Percentiles rank a stretch among this genome's conserved stretches.
These are phyloP conservation scores for Peromyscus polionotus DNA, from an alignment of 2,113 vertebrate species.

Conservation along the genomic window DNA sequence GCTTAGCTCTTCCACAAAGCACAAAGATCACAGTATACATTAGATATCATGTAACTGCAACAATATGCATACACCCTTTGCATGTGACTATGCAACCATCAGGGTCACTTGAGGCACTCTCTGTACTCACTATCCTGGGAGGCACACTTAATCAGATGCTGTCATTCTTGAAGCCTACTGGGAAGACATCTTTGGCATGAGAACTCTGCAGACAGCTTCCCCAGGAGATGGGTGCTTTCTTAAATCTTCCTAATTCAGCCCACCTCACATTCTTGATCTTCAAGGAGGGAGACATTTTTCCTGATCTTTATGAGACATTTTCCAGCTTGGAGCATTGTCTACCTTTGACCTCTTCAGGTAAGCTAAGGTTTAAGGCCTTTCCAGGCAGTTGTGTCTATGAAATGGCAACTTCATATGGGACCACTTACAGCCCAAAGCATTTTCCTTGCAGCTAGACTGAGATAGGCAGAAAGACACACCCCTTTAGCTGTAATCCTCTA, in stretches of 20 bases:
- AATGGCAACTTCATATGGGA: neutral
- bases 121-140: too few relatives aligned
- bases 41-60: neutral
- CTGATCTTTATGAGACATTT: neutral
- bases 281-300: neutral
- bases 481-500: neutral
- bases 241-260: neutral
- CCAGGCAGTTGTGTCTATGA: neutral
- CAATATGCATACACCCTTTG: neutral
- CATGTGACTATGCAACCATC: neutral
- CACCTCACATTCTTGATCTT: neutral
- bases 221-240: neutral
- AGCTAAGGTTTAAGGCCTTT: slow-evolving; percentile 22
- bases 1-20: neutral
- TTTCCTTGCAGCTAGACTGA: slow-evolving; percentile 1
- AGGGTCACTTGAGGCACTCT: neutral
- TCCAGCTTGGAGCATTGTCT: neutral
- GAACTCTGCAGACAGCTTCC: neutral
- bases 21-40: neutral
- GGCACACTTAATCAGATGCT: neutral
- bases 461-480: neutral
- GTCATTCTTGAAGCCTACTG: neutral
- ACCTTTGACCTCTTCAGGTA: neutral
- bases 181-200: neutral
- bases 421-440: neutral